Evolutionary conservation across 2,888 invertebrate genomes (phyloP), one percentile per base, ranked within the genome.

Genomic region (Drosophila subsilvestris): DNA sequence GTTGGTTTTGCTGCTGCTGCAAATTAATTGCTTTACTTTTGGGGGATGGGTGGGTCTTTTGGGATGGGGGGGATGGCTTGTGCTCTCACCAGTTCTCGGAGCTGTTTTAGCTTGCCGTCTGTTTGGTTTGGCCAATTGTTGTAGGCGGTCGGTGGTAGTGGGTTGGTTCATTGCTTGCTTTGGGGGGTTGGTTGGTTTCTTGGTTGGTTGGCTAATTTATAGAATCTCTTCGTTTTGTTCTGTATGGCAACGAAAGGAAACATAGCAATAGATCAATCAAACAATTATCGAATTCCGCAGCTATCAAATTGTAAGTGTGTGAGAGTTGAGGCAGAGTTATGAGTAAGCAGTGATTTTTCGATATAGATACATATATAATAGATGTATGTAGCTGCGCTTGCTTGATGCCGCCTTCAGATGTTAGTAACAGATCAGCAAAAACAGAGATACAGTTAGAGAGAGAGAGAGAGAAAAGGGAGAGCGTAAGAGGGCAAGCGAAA

Each of bases 251-350:
- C 78, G 86, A 83, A 71, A 74, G 78, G 79, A 74, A 86, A 83
- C 51, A 83, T 74, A 75, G 83, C 80, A 82, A 85, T 81, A 82
- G 66, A 88, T 88, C 80, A 87, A 70, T 87, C 67, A 82, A 85
- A 79, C 56, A 75, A 44, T 62, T 72, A 45, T 63, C 48, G 53
- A 73, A 58, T 73, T 44, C 47, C 37, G 14, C 37, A 37, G 37
- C 12, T 14, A 37, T 6, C 14, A 37, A 37, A 12, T 37, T 6
- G 14, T 37, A 5, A 18, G 22, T 49, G 37, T 22, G 22, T 49
- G 27, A 58, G 29, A 55, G 29, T n/a, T n/a, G n/a, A 25, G 45
- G 29, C 47, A 53, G 65, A 53, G 27, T 17, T 47, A 37, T 37
- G n/a, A 37, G 37, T 44, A 73, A 73, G 62, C 49, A 47, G 53